Evolutionary conservation across 2,888 invertebrate genomes (phyloP).

Genomic region (Phaedon cochleariae): DNA sequence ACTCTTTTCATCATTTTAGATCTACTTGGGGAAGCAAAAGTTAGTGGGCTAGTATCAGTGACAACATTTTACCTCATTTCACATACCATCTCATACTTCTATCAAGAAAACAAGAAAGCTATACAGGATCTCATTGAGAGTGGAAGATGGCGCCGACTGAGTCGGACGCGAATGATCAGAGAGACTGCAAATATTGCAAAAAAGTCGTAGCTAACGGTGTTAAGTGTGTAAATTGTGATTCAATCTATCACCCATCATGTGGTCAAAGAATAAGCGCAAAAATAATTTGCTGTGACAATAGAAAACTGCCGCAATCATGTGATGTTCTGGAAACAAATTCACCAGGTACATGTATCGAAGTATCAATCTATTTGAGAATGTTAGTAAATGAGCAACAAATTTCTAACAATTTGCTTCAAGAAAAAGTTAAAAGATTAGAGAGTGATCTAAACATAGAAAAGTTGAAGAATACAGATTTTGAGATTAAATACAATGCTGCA

Average conservation of each 20-base stretch:
- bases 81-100: too few species aligned
- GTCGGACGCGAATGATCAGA: constrained; percentile 7
- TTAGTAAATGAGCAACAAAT: neutral
- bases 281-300: constrained; percentile 5
- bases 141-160: neutral
- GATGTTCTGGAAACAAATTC: constrained; percentile 1
- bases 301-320: neutral
- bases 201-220: constrained; percentile 1
- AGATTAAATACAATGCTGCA: neutral
- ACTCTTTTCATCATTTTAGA: too few species aligned
- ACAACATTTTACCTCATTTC: too few species aligned
- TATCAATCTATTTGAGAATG: neutral
- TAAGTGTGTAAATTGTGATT: constrained; percentile 6
- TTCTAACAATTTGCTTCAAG: constrained; percentile 5
- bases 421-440: constrained; percentile 8
- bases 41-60: too few species aligned
- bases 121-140: too few species aligned
- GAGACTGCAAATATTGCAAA: constrained; percentile 22
- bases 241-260: constrained; percentile 19
- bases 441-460: neutral
- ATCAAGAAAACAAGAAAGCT: too few species aligned
- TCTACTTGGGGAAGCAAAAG: too few species aligned
- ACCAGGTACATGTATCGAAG: neutral
- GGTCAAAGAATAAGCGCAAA: constrained; percentile 13
- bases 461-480: neutral